phyloP scores from a whole-genome alignment of 2,888 invertebrate species.

The Eupeodes latifasciatus region DNA sequence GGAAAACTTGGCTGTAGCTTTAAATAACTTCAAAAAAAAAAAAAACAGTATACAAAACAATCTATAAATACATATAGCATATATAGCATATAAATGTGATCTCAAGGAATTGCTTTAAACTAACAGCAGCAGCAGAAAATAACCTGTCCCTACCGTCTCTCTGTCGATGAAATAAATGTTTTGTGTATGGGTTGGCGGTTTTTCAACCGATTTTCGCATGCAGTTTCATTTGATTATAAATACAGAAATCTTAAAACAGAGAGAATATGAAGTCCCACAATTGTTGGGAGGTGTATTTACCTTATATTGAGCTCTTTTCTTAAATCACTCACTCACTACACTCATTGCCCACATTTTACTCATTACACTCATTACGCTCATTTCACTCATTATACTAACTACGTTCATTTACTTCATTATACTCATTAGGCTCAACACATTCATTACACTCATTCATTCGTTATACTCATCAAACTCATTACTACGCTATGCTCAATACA shows the following conservation, averaged over 20 bases:
- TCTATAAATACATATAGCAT: too few relatives aligned
- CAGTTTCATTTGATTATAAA: constrained; percentile 11
- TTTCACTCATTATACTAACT: too few relatives aligned
- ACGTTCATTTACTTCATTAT: too few relatives aligned
- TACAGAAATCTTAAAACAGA: constrained; percentile 13
- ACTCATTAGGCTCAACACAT: too few relatives aligned
- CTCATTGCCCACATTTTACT: not conserved
- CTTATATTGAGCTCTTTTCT: not conserved
- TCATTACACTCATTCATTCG: too few relatives aligned
- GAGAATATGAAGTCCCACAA: not conserved
- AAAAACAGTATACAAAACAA: not conserved
- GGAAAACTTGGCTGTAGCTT: constrained; percentile 50
- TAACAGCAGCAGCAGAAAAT: constrained; percentile 48
- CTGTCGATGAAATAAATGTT: constrained; percentile 29
- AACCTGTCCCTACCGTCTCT: constrained; percentile 55
- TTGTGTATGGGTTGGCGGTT: constrained; percentile 59
- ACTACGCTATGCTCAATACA: too few relatives aligned
- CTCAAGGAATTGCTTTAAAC: constrained; percentile 21
- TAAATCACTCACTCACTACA: not conserved
- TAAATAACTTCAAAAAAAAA: not conserved
- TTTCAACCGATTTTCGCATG: constrained; percentile 53
- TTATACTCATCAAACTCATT: too few relatives aligned
- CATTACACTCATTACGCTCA: too few relatives aligned
- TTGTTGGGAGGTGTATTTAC: not conserved
- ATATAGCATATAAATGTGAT: constrained; percentile 50